Percentiles rank a stretch among this genome's conserved stretches.
phyloP scores from a whole-genome alignment of 2,888 invertebrate species.

The Crocallis elinguaria region DNA sequence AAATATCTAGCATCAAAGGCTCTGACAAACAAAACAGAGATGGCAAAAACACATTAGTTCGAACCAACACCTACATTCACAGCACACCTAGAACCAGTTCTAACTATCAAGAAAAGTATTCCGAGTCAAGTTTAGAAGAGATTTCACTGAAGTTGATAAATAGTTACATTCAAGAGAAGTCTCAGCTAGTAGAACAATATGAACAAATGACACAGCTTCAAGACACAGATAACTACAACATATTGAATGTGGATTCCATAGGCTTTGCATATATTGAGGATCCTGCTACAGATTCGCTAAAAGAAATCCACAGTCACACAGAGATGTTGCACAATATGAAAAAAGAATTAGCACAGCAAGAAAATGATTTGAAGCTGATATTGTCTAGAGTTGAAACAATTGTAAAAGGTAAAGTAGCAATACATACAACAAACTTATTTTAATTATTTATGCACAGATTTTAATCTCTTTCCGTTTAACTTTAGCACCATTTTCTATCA shows the following conservation, averaged over 20 bases:
- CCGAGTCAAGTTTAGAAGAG: constrained; percentile 89
- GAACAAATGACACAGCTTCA: constrained; percentile 88
- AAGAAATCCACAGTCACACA: constrained; percentile 87
- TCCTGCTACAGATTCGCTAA: constrained; percentile 85
- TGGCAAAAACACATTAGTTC: constrained; percentile 64
- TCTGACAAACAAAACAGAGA: constrained; percentile 58
- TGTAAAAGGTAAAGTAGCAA: constrained; percentile 62
- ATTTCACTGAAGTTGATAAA: constrained; percentile 89
- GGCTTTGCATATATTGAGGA: constrained; percentile 87
- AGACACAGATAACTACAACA: constrained; percentile 73
- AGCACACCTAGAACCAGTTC: constrained; percentile 86
- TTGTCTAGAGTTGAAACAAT: constrained; percentile 66
- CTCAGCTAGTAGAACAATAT: constrained; percentile 88
- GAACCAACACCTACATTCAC: constrained; percentile 88
- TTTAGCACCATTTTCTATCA: too few relatives aligned
- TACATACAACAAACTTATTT: too few relatives aligned
- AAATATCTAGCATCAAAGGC: constrained; percentile 84
- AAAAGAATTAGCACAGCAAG: constrained; percentile 86
- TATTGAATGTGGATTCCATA: constrained; percentile 85
- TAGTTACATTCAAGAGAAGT: constrained; percentile 88
- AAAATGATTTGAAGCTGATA: constrained; percentile 84
- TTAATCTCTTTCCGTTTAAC: too few relatives aligned
- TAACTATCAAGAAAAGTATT: constrained; percentile 82
- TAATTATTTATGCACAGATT: too few relatives aligned
- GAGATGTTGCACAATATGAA: constrained; percentile 86